These are phyloP conservation scores for Ylistrum balloti DNA, from an alignment of 1,140 invertebrate species.

Conservation along the genomic window DNA sequence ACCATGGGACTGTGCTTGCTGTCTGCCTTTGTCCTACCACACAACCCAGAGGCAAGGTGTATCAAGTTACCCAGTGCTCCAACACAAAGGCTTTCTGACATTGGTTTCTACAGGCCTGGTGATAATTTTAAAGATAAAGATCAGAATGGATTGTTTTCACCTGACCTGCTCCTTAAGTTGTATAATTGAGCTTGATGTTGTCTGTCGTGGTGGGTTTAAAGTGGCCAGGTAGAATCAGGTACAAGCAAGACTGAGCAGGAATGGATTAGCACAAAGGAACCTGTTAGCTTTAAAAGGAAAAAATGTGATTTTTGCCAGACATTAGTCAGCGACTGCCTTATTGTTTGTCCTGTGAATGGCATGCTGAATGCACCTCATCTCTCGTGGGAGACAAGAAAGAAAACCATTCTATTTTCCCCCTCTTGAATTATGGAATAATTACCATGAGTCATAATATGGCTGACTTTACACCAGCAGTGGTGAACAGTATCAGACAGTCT, in stretches of 20 bases:
- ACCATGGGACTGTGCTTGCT: neutral
- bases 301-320: constrained; percentile 27
- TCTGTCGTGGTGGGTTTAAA: neutral
- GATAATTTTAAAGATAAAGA: constrained; percentile 36
- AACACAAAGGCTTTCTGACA: constrained; percentile 23
- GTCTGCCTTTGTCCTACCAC: neutral
- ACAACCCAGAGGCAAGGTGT: constrained; percentile 12
- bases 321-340: neutral
- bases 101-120: neutral
- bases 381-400: constrained; percentile 15
- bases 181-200: constrained; percentile 34
- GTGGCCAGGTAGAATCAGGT: neutral
- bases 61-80: neutral
- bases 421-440: constrained; percentile 34
- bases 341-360: constrained; percentile 23
- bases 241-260: constrained; percentile 37
- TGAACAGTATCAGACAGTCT: neutral
- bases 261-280: constrained; percentile 25
- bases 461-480: constrained; percentile 4
- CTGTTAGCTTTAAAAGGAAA: constrained; percentile 20
- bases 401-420: constrained; percentile 33
- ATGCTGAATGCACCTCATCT: constrained; percentile 8
- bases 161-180: constrained; percentile 4
- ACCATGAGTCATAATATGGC: constrained; percentile 27
- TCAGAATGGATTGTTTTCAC: constrained; percentile 38